Evolutionary conservation across 2,888 invertebrate genomes (phyloP).

Genomic region (Colletes collaris): DNA sequence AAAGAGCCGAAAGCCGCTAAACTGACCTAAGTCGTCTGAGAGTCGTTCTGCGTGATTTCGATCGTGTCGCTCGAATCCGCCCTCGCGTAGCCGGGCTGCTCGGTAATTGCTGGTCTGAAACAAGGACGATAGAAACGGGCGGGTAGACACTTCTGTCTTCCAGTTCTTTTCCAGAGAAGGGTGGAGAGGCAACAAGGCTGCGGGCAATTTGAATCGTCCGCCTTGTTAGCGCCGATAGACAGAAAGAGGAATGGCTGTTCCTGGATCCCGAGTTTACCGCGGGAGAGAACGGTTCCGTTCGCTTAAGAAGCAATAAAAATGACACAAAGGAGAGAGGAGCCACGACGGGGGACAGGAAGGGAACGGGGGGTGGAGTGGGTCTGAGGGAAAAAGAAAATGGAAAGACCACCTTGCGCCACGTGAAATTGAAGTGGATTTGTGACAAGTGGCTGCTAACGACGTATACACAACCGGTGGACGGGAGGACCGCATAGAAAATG

Average conservation of each 20-base stretch:
- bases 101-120: conserved; percentile 64
- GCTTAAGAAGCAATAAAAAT: conserved; percentile 54
- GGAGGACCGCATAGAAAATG: conserved; percentile 37
- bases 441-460: conserved; percentile 72
- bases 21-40: conserved; percentile 31
- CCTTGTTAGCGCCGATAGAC: conserved; percentile 73
- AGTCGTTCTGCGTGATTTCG: conserved; percentile 63
- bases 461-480: conserved; percentile 69
- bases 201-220: conserved; percentile 72
- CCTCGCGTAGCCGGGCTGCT: conserved; percentile 29
- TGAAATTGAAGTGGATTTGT: conserved; percentile 63
- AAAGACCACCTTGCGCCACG: conserved; percentile 39
- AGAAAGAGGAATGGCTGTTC: conserved; percentile 53
- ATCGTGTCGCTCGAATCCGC: conserved; percentile 56
- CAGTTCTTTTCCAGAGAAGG: conserved; percentile 7
- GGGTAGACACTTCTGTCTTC: conserved; percentile 16
- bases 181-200: conserved; percentile 34
- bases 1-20: conserved; percentile 3
- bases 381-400: conserved; percentile 32
- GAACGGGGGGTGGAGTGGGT: background rate
- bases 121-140: conserved; percentile 30
- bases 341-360: conserved; percentile 12
- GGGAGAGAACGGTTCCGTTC: conserved; percentile 12
- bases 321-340: conserved; percentile 43
- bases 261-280: conserved; percentile 43